Evolutionary conservation across 1,140 invertebrate genomes (phyloP).

Genomic region (Papilio glaucus): DNA sequence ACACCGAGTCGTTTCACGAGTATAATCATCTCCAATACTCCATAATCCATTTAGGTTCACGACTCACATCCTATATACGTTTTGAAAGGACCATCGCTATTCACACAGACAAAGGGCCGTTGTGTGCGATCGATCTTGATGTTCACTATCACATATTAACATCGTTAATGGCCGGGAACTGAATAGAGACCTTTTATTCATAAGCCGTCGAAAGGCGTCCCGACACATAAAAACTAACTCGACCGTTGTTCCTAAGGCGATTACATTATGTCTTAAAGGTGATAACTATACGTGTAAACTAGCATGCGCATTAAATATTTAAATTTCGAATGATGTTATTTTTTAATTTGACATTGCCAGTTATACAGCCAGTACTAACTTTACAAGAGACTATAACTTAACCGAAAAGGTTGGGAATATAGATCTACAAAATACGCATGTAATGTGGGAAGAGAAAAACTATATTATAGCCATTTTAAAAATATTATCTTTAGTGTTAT

Average conservation of each 20-base stretch:
- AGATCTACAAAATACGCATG: no score
- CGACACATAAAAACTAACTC: conserved; percentile 28
- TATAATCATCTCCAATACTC: conserved; percentile 33
- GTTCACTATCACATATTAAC: conserved; percentile 63
- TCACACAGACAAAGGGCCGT: conserved; percentile 53
- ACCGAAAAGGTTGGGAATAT: no score
- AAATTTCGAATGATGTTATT: conserved; percentile 7
- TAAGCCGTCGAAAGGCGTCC: conserved; percentile 38
- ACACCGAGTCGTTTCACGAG: neutral
- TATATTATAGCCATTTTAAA: no score
- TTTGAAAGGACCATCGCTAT: conserved; percentile 45
- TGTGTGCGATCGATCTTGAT: conserved; percentile 59
- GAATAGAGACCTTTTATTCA: conserved; percentile 57
- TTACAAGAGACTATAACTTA: neutral
- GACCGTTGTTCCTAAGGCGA: conserved; percentile 23
- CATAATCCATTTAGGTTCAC: conserved; percentile 30
- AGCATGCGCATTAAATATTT: conserved; percentile 1
- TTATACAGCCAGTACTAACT: neutral
- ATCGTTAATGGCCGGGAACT: conserved; percentile 62
- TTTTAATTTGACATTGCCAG: neutral
- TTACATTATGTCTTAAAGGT: conserved; percentile 29
- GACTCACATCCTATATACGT: conserved; percentile 40
- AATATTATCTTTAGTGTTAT: no score
- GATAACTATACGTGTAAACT: conserved; percentile 4
- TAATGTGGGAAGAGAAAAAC: no score